These are phyloP conservation scores for Gallinago stenura DNA, from an alignment of 2,797 vertebrate species.

Conservation along the genomic window DNA sequence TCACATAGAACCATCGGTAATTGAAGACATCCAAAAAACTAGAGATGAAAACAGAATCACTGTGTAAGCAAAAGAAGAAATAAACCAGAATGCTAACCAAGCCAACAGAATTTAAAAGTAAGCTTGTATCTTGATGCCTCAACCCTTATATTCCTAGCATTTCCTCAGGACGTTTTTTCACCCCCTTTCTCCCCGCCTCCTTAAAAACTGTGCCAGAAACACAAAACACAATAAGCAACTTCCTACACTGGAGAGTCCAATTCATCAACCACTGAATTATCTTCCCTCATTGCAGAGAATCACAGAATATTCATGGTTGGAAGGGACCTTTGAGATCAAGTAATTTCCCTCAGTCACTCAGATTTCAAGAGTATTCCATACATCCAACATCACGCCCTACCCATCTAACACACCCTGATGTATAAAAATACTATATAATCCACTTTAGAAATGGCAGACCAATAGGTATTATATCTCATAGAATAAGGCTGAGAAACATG, in stretches of 20 bases:
- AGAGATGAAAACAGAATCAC: background rate
- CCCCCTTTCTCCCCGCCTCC: background rate
- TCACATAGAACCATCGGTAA: background rate
- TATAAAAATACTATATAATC: background rate
- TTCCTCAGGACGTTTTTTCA: background rate
- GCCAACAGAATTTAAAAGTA: background rate
- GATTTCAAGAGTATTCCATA: background rate
- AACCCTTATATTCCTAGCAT: background rate
- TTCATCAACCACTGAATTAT: background rate
- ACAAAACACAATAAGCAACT: background rate
- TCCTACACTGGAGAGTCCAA: background rate
- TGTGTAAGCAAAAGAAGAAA: background rate
- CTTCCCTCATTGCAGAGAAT: background rate
- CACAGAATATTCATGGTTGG: too few species aligned
- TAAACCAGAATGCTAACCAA: background rate
- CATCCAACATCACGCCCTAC: background rate
- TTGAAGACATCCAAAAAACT: background rate
- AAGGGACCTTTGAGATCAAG: too few species aligned
- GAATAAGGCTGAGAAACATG: background rate
- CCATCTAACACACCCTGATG: background rate
- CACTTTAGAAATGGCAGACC: background rate
- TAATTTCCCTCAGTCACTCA: background rate
- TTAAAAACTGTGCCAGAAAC: background rate
- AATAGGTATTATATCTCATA: rapidly evolving
- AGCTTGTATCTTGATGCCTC: background rate